Conservation (phyloP, 1,140 invertebrate species). For the Bombus cullumanus region DNA sequence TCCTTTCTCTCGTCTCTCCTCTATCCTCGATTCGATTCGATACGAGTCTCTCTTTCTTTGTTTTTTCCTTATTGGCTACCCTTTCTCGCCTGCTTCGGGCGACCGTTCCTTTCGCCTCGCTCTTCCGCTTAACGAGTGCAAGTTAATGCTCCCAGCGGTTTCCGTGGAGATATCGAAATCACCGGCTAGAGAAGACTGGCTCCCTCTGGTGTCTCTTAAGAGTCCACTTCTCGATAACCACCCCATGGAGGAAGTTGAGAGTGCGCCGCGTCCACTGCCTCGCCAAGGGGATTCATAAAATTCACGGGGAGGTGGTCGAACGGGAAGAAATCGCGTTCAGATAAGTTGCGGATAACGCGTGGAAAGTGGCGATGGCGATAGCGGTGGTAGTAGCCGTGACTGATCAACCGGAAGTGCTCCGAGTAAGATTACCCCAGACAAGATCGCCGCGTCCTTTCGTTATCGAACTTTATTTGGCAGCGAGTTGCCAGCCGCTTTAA, state of each 20-base stretch:
- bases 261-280: background rate
- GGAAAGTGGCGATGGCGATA: background rate
- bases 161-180: conserved; percentile 43
- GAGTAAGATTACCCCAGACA: conserved; percentile 44
- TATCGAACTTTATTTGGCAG: conserved; percentile 18
- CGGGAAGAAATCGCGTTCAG: conserved; percentile 46
- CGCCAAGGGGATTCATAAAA: conserved; percentile 17
- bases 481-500: background rate
- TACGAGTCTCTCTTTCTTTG: background rate
- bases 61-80: background rate
- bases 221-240: conserved; percentile 33
- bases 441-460: conserved; percentile 49
- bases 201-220: conserved; percentile 13
- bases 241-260: background rate
- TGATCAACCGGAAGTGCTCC: conserved; percentile 49
- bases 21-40: background rate
- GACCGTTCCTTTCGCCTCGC: conserved; percentile 12
- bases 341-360: conserved; percentile 54
- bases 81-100: background rate
- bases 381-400: background rate
- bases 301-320: too few relatives aligned
- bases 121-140: conserved; percentile 28
- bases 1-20: background rate
- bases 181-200: too few relatives aligned
- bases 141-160: conserved; percentile 31